Conservation (phyloP, 2,797 vertebrate species). For the Pygocentrus nattereri region DNA sequence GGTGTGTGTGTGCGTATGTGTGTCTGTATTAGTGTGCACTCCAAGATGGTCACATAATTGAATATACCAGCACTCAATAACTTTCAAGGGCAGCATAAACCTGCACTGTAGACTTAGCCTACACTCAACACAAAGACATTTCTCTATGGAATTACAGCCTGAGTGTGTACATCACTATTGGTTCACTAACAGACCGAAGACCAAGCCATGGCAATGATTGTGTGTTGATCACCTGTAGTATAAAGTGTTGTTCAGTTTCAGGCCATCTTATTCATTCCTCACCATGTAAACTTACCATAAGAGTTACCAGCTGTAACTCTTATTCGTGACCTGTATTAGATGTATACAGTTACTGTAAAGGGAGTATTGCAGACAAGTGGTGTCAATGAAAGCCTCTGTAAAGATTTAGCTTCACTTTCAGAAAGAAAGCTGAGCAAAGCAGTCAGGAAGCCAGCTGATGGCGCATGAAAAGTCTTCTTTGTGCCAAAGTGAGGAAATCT, state of each 20-base stretch:
- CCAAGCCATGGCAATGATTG: background rate
- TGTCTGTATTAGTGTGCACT: constrained; percentile 12
- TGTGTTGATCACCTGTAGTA: background rate
- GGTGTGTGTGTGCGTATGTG: background rate
- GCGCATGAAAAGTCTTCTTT: background rate
- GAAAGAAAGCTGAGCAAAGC: background rate
- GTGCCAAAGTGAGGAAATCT: background rate
- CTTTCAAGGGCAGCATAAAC: constrained; percentile 3
- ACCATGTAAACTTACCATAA: background rate
- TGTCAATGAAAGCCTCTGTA: background rate
- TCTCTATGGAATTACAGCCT: background rate
- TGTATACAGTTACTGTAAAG: background rate
- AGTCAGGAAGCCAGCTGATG: background rate
- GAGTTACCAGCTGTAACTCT: background rate
- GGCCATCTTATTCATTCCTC: background rate
- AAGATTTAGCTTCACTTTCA: background rate
- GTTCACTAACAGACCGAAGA: background rate
- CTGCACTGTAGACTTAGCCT: background rate
- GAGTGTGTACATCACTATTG: background rate
- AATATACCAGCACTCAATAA: background rate
- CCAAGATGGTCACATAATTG: background rate
- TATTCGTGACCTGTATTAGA: background rate
- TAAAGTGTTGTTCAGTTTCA: background rate
- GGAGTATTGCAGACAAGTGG: background rate
- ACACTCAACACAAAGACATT: background rate